phyloP scores from a whole-genome alignment of 2,113 vertebrate species.

The Pungitius pungitius region DNA sequence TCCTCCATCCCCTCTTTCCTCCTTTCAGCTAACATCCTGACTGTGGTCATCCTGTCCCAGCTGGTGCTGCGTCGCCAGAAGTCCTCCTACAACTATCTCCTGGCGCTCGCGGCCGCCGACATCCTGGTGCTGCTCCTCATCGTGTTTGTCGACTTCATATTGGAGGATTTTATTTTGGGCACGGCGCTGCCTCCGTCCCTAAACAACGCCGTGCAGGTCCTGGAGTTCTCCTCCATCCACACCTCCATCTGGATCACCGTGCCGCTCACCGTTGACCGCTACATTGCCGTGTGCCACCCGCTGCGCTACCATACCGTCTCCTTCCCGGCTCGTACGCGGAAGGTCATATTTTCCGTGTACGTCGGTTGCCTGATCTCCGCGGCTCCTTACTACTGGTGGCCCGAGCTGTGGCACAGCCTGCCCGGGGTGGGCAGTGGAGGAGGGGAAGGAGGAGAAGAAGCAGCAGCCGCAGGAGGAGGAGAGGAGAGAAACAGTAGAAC shows the following conservation, averaged over 20 bases:
- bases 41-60: constrained; percentile 95
- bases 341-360: constrained; percentile 90
- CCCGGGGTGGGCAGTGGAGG: constrained; percentile 49
- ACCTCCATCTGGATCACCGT: constrained; percentile 98
- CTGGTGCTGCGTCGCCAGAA: constrained; percentile 95
- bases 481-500: constrained; percentile 83
- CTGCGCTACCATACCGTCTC: constrained; percentile 94
- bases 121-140: constrained; percentile 95
- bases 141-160: constrained; percentile 94
- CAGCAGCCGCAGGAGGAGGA: constrained; percentile 76
- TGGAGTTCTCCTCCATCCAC: constrained; percentile 97
- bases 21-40: constrained; percentile 92
- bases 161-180: constrained; percentile 94
- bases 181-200: constrained; percentile 86
- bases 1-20: constrained; percentile 3
- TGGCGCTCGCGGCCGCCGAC: constrained; percentile 95
- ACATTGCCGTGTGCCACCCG: constrained; percentile 95
- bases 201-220: constrained; percentile 89
- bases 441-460: constrained; percentile 77
- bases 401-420: constrained; percentile 90
- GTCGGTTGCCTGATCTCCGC: constrained; percentile 90
- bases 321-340: constrained; percentile 92
- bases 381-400: constrained; percentile 98
- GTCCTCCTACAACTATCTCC: constrained; percentile 97
- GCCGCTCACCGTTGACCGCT: constrained; percentile 92